phyloP scores from a whole-genome alignment of 2,888 invertebrate genomes.

The Polydesmus complanatus region DNA sequence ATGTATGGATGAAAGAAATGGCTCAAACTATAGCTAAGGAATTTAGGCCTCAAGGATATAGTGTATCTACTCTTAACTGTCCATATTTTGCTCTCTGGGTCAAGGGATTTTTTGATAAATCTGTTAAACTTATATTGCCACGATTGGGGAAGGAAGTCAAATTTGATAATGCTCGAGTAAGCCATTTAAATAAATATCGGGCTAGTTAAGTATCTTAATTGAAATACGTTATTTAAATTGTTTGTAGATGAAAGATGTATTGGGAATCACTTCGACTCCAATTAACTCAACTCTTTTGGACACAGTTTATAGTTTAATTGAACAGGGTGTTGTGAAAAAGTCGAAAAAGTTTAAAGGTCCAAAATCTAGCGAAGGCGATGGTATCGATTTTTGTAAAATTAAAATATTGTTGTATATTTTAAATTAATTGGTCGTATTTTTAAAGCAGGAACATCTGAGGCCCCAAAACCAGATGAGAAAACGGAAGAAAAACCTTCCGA shows the following conservation, averaged over 20 bases:
- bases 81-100: slow-evolving; percentile 33
- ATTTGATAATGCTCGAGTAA: slow-evolving; percentile 31
- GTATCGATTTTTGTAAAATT: neutral
- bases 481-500: neutral
- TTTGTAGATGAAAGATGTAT: slow-evolving; percentile 34
- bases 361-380: slow-evolving; percentile 16
- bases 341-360: slow-evolving; percentile 24
- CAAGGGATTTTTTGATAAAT: slow-evolving; percentile 32
- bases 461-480: neutral
- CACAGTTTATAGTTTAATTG: slow-evolving; percentile 39
- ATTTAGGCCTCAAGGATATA: slow-evolving; percentile 37
- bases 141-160: slow-evolving; percentile 29
- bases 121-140: slow-evolving; percentile 33
- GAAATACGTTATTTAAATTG: neutral
- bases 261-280: slow-evolving; percentile 35
- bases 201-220: neutral
- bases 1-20: slow-evolving; percentile 38
- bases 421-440: neutral
- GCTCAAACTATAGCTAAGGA: slow-evolving; percentile 35
- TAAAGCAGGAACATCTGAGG: slow-evolving; percentile 6
- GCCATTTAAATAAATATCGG: neutral
- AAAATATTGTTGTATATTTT: too few relatives aligned
- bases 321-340: slow-evolving; percentile 35
- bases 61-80: slow-evolving; percentile 31
- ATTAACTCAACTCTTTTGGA: slow-evolving; percentile 36